Conservation (phyloP, 2,888 invertebrate genomes). For the Formica aserva region DNA sequence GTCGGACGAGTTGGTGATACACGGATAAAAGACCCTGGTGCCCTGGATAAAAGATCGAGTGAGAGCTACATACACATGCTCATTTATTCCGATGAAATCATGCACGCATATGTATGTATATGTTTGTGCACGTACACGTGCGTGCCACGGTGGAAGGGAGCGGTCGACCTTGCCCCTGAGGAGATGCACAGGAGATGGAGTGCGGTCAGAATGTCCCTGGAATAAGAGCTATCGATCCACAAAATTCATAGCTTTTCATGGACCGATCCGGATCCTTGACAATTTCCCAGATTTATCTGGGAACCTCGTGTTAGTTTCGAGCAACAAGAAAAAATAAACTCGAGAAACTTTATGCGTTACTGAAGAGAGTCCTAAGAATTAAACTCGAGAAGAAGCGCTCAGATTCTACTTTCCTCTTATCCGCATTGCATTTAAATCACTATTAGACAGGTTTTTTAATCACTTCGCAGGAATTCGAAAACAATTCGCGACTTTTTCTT, state of each 20-base stretch:
- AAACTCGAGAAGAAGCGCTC: neutral
- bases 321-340: neutral
- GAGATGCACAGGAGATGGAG: slow-evolving; percentile 23
- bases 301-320: neutral
- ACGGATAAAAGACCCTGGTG: neutral
- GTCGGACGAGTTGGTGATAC: slow-evolving; percentile 59
- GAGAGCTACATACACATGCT: slow-evolving; percentile 55
- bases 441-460: neutral
- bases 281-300: neutral
- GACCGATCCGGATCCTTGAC: neutral
- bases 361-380: slow-evolving; percentile 9
- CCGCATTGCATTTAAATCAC: slow-evolving; percentile 28
- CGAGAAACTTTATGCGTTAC: neutral
- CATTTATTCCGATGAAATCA: neutral
- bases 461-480: slow-evolving; percentile 3
- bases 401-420: slow-evolving; percentile 9
- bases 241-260: slow-evolving; percentile 14
- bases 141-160: slow-evolving; percentile 26
- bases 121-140: neutral
- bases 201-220: slow-evolving; percentile 20
- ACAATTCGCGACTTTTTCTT: neutral
- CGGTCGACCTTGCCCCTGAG: slow-evolving; percentile 77
- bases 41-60: slow-evolving; percentile 48
- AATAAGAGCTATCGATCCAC: slow-evolving; percentile 27
- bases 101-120: neutral